Percentiles rank a stretch among this genome's conserved stretches.
These are phyloP conservation scores for Lutraria lutraria DNA, from an alignment of 2,888 invertebrate species.

Conservation along the genomic window DNA sequence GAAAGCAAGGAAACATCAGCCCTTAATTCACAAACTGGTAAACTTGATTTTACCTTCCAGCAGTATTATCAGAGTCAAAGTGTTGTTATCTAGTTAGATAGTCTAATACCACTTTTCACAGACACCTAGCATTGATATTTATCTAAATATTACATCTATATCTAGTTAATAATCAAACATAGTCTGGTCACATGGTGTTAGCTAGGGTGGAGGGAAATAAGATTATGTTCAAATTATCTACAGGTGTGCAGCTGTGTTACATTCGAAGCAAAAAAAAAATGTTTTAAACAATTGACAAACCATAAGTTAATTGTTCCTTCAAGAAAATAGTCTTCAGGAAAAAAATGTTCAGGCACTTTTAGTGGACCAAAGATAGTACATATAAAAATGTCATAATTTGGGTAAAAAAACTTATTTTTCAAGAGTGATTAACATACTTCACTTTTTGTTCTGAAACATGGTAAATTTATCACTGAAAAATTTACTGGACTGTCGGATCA, in stretches of 20 bases:
- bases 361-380: too few relatives aligned
- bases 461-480: too few relatives aligned
- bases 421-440: too few relatives aligned
- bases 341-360: background rate
- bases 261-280: background rate
- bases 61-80: constrained; percentile 3
- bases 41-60: background rate
- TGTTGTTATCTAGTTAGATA: background rate
- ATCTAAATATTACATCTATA: constrained; percentile 1
- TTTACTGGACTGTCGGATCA: too few relatives aligned
- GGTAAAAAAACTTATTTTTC: too few relatives aligned
- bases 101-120: background rate
- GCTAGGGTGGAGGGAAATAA: background rate
- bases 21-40: background rate
- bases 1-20: background rate
- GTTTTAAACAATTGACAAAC: too few relatives aligned
- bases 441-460: too few relatives aligned
- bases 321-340: too few relatives aligned
- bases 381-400: too few relatives aligned
- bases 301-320: too few relatives aligned
- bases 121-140: background rate
- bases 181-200: constrained; percentile 1
- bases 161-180: constrained; percentile 15
- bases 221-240: background rate
- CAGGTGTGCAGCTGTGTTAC: background rate